phyloP scores from a whole-genome alignment of 1,140 invertebrate species.

The Hycleus cichorii region DNA sequence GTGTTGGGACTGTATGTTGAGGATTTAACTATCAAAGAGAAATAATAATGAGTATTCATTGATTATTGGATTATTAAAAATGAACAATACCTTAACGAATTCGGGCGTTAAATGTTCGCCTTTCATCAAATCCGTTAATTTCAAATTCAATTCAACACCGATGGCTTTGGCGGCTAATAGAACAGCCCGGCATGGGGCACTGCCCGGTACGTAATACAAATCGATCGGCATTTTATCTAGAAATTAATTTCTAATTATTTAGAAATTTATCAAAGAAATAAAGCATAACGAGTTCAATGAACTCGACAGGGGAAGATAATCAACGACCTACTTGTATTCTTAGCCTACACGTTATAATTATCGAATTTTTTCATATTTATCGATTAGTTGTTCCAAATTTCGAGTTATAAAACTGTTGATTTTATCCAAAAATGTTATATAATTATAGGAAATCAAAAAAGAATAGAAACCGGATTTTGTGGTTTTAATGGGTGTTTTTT shows the following conservation, averaged over 20 bases:
- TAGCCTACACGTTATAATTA: no score
- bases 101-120: constrained; percentile 64
- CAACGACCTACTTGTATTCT: no score
- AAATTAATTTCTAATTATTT: background rate
- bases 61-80: background rate
- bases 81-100: constrained; percentile 60
- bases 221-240: constrained; percentile 39
- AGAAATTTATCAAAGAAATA: no score
- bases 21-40: constrained; percentile 52
- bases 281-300: no score
- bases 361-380: no score
- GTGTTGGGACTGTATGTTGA: constrained; percentile 60
- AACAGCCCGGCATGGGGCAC: constrained; percentile 55
- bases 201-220: constrained; percentile 49
- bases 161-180: constrained; percentile 56
- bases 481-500: no score
- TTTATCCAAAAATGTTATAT: no score
- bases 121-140: constrained; percentile 51
- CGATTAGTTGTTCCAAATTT: no score
- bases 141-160: constrained; percentile 61
- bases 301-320: no score
- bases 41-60: constrained; percentile 1
- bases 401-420: no score
- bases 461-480: no score
- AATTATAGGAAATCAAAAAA: no score